Conservation (phyloP, 2,888 invertebrate species). For the Seira ritae region DNA sequence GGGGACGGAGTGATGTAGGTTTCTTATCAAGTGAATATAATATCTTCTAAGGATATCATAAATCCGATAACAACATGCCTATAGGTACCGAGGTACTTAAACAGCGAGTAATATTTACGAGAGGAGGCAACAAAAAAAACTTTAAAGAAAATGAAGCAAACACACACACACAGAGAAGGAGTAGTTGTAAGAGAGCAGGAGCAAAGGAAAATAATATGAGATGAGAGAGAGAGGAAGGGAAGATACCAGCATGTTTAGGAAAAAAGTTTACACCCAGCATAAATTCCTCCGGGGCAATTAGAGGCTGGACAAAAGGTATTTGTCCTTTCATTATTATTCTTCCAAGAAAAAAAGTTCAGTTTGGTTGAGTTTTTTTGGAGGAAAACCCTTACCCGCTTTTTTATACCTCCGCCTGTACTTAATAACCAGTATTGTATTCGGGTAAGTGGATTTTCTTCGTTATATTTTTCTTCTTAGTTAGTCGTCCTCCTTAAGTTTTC, state of each 20-base stretch:
- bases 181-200: neutral
- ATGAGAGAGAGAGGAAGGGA: neutral
- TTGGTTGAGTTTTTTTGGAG: conserved; percentile 22
- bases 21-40: neutral
- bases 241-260: conserved; percentile 49
- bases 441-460: conserved; percentile 55
- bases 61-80: neutral
- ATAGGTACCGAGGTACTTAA: neutral
- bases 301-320: conserved; percentile 66
- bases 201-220: neutral
- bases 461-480: conserved; percentile 25
- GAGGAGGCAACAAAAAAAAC: conserved; percentile 19
- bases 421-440: conserved; percentile 1
- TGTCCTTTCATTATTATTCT: conserved; percentile 62
- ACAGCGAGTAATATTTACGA: conserved; percentile 35
- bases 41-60: conserved; percentile 2
- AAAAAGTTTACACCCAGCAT: conserved; percentile 64
- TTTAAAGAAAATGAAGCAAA: conserved; percentile 18
- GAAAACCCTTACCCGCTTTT: conserved; percentile 33
- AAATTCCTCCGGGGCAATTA: conserved; percentile 65
- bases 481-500: conserved; percentile 33
- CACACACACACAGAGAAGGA: conserved; percentile 11
- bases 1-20: neutral
- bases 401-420: neutral
- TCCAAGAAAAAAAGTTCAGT: conserved; percentile 36